Conservation (phyloP, 2,113 vertebrate species). For the Notarius lentiginosus region DNA sequence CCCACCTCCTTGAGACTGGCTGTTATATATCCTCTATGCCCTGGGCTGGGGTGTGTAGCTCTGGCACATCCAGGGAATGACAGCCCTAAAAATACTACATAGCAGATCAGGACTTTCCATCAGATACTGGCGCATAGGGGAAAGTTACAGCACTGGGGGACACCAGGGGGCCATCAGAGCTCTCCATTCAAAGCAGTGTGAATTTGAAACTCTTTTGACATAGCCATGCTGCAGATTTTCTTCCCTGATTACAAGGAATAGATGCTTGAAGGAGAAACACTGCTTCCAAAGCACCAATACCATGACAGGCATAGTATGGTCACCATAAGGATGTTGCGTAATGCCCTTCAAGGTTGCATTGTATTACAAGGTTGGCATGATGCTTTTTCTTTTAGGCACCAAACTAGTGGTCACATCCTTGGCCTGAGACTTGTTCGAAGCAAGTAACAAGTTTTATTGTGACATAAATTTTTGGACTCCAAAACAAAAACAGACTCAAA, state of each 20-base stretch:
- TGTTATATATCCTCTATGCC: conserved; percentile 37
- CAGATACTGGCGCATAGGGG: neutral
- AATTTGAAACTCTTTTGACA: neutral
- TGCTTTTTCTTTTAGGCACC: neutral
- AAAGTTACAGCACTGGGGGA: neutral
- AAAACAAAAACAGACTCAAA: neutral
- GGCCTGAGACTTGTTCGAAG: neutral
- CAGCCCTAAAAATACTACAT: conserved; percentile 63
- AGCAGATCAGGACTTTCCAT: conserved; percentile 51
- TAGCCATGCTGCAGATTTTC: neutral
- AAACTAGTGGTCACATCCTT: neutral
- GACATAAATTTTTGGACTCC: neutral
- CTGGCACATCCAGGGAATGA: conserved; percentile 39
- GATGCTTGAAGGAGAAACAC: neutral
- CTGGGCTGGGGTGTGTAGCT: conserved; percentile 43
- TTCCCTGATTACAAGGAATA: neutral
- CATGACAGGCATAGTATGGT: neutral
- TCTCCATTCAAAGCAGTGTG: conserved; percentile 5
- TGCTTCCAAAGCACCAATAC: neutral
- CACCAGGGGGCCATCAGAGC: conserved; percentile 11
- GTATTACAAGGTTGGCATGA: neutral
- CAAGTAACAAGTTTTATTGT: neutral
- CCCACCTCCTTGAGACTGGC: conserved; percentile 12
- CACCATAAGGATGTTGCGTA: neutral
- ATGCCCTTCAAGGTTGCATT: neutral